A percentile compares a stretch with the other conserved stretches of the same genome.
These are phyloP conservation scores for Acanthochromis polyacanthus DNA, from an alignment of 2,113 vertebrate genomes.

Conservation along the genomic window DNA sequence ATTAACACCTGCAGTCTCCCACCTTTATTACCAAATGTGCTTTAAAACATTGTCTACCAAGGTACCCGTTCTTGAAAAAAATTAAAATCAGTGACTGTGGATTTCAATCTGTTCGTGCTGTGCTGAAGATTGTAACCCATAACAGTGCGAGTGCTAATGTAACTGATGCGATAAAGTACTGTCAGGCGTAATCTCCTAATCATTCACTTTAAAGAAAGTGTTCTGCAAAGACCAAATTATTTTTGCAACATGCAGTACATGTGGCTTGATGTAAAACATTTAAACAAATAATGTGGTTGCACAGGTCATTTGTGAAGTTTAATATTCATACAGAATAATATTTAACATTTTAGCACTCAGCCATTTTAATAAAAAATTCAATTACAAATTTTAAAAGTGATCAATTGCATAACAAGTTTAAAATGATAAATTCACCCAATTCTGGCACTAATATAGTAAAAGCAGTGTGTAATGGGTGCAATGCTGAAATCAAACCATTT, in stretches of 20 bases:
- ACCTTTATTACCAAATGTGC: slow-evolving; percentile 59
- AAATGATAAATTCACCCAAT: too few species aligned
- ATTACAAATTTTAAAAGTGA: too few species aligned
- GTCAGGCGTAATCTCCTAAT: neutral
- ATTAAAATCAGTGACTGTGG: neutral
- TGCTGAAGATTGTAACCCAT: neutral
- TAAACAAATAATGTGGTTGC: neutral
- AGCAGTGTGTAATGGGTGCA: too few species aligned
- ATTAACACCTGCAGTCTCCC: slow-evolving; percentile 71
- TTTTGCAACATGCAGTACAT: neutral
- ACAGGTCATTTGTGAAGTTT: neutral
- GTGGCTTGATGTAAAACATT: neutral
- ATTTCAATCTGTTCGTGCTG: neutral
- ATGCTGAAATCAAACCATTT: too few species aligned
- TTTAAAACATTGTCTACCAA: slow-evolving; percentile 36
- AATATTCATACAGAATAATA: too few species aligned
- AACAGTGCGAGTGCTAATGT: neutral
- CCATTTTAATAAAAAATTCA: too few species aligned
- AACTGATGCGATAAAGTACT: neutral
- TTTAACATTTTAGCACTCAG: too few species aligned
- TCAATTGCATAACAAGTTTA: too few species aligned
- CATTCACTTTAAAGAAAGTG: neutral
- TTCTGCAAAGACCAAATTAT: neutral
- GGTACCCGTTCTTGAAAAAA: neutral
- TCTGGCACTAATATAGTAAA: too few species aligned